These are phyloP conservation scores for Drosophila nasuta DNA, from an alignment of 1,140 invertebrate species.

Conservation along the genomic window DNA sequence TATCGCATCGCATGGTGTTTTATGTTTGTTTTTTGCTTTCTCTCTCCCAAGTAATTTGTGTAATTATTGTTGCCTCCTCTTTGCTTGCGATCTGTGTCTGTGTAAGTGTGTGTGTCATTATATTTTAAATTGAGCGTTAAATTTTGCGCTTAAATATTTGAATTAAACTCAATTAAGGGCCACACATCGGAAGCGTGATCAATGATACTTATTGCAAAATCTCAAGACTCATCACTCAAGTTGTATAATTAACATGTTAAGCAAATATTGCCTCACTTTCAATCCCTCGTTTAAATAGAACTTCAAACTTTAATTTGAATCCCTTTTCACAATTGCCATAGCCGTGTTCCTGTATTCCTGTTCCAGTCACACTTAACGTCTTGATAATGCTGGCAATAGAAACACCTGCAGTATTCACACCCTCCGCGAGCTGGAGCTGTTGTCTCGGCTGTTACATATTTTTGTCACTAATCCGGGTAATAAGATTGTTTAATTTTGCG, in stretches of 20 bases:
- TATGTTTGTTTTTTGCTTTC: slow-evolving; percentile 19
- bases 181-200: background rate
- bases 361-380: slow-evolving; percentile 30
- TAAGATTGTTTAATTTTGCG: slow-evolving; percentile 84
- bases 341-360: slow-evolving; percentile 18
- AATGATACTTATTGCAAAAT: too few relatives aligned
- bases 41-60: slow-evolving; percentile 59
- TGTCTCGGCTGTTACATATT: slow-evolving; percentile 69
- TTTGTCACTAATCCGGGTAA: slow-evolving; percentile 82
- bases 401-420: slow-evolving; percentile 21
- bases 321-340: background rate
- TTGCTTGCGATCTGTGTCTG: background rate
- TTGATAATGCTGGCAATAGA: slow-evolving; percentile 28
- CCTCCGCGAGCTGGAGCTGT: background rate
- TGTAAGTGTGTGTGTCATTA: slow-evolving; percentile 14
- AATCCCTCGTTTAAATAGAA: background rate
- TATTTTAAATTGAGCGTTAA: slow-evolving; percentile 73
- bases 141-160: slow-evolving; percentile 72
- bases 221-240: background rate
- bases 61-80: slow-evolving; percentile 68
- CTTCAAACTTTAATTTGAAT: background rate
- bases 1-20: slow-evolving; percentile 39
- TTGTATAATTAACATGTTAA: background rate
- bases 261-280: background rate
- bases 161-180: slow-evolving; percentile 63